A percentile compares a stretch with the other conserved stretches of the same genome.
phyloP scores from a whole-genome alignment of 2,797 vertebrate species.

The Intellagama lesueurii region DNA sequence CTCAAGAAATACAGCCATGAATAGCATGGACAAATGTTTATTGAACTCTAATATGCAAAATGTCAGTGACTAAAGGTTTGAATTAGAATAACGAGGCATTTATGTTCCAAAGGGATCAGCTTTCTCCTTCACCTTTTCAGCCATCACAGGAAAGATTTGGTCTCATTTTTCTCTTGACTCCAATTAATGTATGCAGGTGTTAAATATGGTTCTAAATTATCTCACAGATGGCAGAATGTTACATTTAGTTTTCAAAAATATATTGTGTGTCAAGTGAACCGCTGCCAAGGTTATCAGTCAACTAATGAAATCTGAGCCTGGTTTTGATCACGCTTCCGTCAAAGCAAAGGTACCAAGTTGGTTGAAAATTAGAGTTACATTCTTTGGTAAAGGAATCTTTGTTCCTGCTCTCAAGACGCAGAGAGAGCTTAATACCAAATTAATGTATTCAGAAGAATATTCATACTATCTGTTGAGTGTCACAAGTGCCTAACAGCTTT shows the following conservation, averaged over 20 bases:
- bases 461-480: conserved; percentile 61
- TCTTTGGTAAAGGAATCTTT: conserved; percentile 55
- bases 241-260: conserved; percentile 46
- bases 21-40: not conserved
- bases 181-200: conserved; percentile 43
- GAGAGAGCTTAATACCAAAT: conserved; percentile 63
- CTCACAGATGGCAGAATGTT: conserved; percentile 34
- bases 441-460: conserved; percentile 70
- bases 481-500: conserved; percentile 64
- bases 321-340: conserved; percentile 38
- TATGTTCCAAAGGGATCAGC: not conserved
- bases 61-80: conserved; percentile 25
- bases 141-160: conserved; percentile 41
- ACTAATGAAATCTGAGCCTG: conserved; percentile 42
- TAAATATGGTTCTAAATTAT: conserved; percentile 62
- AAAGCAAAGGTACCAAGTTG: conserved; percentile 37
- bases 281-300: conserved; percentile 26
- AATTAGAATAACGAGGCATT: conserved; percentile 34
- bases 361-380: conserved; percentile 56
- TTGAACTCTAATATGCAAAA: not conserved
- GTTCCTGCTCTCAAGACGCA: conserved; percentile 44
- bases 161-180: conserved; percentile 43
- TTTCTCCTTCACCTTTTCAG: conserved; percentile 41
- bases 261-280: conserved; percentile 24
- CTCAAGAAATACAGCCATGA: not conserved